Conservation (phyloP, 2,113 vertebrate species). For the Pygoscelis adeliae region DNA sequence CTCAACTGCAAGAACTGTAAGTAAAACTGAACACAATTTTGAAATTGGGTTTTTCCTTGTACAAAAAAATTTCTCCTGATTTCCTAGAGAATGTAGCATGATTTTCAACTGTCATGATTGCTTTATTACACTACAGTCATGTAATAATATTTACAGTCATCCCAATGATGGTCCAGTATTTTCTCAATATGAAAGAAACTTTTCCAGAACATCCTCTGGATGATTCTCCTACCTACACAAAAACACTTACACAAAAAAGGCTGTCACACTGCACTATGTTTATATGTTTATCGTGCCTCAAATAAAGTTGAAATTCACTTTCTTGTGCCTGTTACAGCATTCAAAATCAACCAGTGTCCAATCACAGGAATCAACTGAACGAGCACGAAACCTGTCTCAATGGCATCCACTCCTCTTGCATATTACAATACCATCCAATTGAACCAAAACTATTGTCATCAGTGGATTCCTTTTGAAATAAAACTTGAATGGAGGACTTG, state of each 20-base stretch:
- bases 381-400: accelerated
- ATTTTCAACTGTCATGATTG: neutral
- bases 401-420: neutral
- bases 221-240: neutral
- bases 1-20: neutral
- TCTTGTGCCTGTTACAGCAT: neutral
- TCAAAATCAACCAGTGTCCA: neutral
- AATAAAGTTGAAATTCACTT: neutral
- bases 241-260: neutral
- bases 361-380: neutral
- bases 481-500: neutral
- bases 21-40: neutral
- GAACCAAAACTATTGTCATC: neutral
- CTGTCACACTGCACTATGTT: neutral
- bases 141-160: neutral
- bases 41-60: neutral
- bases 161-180: neutral
- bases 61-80: neutral
- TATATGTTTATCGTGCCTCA: neutral
- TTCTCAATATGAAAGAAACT: neutral
- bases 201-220: neutral
- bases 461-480: neutral
- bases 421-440: neutral
- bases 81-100: neutral
- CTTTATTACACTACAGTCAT: neutral